Conservation (phyloP, 2,888 invertebrate species). For the Clusia tigrina region DNA sequence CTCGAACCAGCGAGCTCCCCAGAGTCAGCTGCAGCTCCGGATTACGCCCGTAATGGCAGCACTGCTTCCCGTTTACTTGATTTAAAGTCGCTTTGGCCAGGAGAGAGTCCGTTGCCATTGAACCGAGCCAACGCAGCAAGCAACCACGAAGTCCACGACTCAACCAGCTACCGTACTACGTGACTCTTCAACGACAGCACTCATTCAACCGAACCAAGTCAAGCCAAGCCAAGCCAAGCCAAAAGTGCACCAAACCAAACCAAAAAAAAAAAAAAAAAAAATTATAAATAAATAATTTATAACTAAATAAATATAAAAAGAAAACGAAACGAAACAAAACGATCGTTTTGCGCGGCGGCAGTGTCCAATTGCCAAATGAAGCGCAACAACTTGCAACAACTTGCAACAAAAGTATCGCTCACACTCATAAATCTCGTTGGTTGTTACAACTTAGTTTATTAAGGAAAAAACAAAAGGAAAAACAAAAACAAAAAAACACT, state of each 20-base stretch:
- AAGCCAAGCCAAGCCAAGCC: background rate
- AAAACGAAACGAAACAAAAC: background rate
- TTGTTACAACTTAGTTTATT: background rate
- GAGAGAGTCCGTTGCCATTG: background rate
- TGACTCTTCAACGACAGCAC: background rate
- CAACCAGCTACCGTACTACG: background rate
- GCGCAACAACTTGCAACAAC: background rate
- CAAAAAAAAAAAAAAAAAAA: too few relatives aligned
- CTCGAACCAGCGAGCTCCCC: too few relatives aligned
- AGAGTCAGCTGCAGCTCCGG: too few relatives aligned
- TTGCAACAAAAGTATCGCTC: background rate
- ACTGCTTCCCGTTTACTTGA: background rate
- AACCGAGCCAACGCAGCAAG: background rate
- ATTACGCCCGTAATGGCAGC: too few relatives aligned
- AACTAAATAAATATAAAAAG: too few relatives aligned
- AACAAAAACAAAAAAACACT: too few relatives aligned
- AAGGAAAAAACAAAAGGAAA: too few relatives aligned
- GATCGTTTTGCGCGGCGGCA: background rate
- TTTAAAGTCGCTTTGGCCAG: background rate
- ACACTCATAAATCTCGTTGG: conserved; percentile 1
- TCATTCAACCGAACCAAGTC: background rate
- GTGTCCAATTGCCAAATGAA: conserved; percentile 8
- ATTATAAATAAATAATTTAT: too few relatives aligned
- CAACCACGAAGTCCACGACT: too few relatives aligned
- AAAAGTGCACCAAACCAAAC: too few relatives aligned